Conservation (phyloP, 2,888 invertebrate genomes). For the Ochropleura plecta region DNA sequence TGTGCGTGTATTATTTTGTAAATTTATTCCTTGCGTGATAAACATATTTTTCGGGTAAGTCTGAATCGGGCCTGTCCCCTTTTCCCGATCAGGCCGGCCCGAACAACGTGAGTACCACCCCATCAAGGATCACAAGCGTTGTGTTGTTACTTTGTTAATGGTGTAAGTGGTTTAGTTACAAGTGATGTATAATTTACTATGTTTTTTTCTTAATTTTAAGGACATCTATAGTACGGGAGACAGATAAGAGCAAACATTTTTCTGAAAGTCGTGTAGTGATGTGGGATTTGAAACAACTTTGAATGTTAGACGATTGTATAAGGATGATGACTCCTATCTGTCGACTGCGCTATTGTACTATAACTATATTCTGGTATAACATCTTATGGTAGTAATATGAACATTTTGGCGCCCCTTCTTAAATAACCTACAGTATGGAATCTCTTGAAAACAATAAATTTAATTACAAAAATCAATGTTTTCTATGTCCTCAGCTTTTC, state of each 20-base stretch:
- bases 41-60: background rate
- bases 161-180: constrained; percentile 20
- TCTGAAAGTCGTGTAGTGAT: background rate
- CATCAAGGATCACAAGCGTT: background rate
- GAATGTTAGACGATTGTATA: background rate
- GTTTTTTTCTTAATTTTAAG: constrained; percentile 7
- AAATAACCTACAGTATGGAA: background rate
- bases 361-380: constrained; percentile 29
- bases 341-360: constrained; percentile 16
- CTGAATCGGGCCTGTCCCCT: background rate
- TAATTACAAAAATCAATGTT: background rate
- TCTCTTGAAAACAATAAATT: background rate
- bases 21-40: constrained; percentile 19
- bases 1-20: constrained; percentile 35
- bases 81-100: background rate
- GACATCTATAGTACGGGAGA: constrained; percentile 17
- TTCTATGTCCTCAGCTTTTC: background rate
- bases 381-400: constrained; percentile 21
- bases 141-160: constrained; percentile 49
- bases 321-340: constrained; percentile 5
- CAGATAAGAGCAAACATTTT: constrained; percentile 1
- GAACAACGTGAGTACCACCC: background rate
- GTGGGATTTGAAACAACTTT: background rate
- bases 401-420: constrained; percentile 13
- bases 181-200: constrained; percentile 16